Evolutionary conservation across 1,140 invertebrate genomes (phyloP), one percentile per base, ranked within the genome.

Genomic region (Drosophila willistoni): DNA sequence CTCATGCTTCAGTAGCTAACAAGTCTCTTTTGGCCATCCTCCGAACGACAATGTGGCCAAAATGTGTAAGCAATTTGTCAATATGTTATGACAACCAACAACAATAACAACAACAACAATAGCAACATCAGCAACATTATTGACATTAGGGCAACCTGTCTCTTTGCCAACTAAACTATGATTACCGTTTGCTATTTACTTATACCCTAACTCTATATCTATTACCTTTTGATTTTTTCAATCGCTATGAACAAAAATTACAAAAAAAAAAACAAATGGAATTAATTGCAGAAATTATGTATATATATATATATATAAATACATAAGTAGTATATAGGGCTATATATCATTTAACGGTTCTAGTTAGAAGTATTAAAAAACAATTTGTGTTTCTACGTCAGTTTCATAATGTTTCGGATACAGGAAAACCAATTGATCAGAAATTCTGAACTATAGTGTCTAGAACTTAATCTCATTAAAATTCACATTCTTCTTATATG

Each of bases 131-230:
- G 64, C 77, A 85, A 80, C 77, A 70, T 79, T 85, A 82, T 86
- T 87, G 82, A 82, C 82, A 87, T 86, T 87, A 86, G 83, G 83
- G 83, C 83, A 86, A 51, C 83, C 83, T 86, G 83, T 86, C 87
- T 86, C 83, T 79, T 87, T 65, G 68, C 76, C 79, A 87, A 83
- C 83, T 79, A 86, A 82, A 81, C 82, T 77, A 82, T 86, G 82
- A 85, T 85, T 85, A 85, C 82, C 82, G 82, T 86, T 85, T 70
- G 71, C 65, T 75, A 68, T 47, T 62, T 62, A 44, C 29, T 44
- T 7, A 69, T 76, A 60, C 73, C 36, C 72, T 76, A 41, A 64
- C 72, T 17, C 4, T n/a, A 29, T 34, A n/a, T 22, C 22, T 9
- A 10, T 17, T 34, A 9, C 17, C 7, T 13, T 54, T 54, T 13